These are phyloP conservation scores for Yponomeuta cagnagella DNA, from an alignment of 2,888 invertebrate genomes.

Conservation along the genomic window DNA sequence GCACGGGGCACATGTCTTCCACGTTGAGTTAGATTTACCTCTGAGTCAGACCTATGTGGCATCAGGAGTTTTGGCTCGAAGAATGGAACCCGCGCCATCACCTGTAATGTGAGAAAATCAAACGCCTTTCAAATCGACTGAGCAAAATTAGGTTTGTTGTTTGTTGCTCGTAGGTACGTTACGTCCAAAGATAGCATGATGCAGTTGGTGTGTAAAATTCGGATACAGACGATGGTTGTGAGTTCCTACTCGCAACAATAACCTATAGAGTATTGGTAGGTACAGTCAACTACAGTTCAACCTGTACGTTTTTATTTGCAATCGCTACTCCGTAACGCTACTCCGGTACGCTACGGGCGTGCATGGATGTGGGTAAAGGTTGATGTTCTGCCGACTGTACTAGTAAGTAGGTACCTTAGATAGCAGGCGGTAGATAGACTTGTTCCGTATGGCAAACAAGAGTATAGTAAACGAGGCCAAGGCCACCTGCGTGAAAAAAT, in stretches of 20 bases:
- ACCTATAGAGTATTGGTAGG: too few species aligned
- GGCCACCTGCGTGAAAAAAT: background rate
- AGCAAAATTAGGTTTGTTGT: background rate
- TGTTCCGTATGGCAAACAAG: background rate
- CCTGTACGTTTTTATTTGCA: too few species aligned
- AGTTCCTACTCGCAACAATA: too few species aligned
- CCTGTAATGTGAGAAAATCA: background rate
- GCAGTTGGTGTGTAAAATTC: too few species aligned
- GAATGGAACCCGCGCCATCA: background rate
- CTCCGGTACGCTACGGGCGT: too few species aligned
- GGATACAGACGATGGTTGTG: too few species aligned
- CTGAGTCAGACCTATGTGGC: background rate
- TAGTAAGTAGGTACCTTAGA: background rate
- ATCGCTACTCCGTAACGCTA: too few species aligned
- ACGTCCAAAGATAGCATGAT: background rate
- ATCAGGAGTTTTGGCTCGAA: background rate
- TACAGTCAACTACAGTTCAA: too few species aligned
- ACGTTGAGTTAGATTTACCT: background rate
- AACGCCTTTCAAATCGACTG: background rate
- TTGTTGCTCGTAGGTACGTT: background rate
- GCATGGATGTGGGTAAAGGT: too few species aligned
- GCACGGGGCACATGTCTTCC: background rate
- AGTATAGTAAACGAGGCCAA: background rate
- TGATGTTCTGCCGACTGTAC: too few species aligned
- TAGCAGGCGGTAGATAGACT: background rate